Evolutionary conservation across 2,888 invertebrate genomes (phyloP).

Genomic region (Agriopis marginaria): DNA sequence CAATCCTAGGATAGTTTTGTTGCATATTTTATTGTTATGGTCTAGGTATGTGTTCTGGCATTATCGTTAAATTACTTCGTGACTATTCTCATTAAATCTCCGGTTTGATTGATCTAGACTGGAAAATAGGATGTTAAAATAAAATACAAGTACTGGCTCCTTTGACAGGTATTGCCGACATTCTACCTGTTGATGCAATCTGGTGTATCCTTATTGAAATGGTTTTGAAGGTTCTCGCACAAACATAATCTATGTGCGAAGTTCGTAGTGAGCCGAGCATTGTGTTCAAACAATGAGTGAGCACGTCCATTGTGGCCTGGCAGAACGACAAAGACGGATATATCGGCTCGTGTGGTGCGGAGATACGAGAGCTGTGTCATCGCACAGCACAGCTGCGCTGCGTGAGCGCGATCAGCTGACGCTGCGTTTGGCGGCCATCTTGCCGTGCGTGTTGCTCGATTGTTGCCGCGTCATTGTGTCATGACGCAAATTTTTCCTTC

Average conservation of each 20-base stretch:
- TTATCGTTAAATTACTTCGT: background rate
- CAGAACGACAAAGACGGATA: slow-evolving; percentile 75
- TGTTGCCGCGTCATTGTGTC: slow-evolving; percentile 79
- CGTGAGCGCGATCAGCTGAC: slow-evolving; percentile 85
- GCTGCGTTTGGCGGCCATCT: slow-evolving; percentile 77
- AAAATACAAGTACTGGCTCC: background rate
- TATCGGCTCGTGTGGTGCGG: slow-evolving; percentile 53
- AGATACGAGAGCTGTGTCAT: slow-evolving; percentile 50
- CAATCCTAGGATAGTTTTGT: slow-evolving; percentile 11
- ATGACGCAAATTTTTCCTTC: slow-evolving; percentile 77
- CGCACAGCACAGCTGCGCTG: slow-evolving; percentile 71
- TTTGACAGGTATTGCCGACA: background rate
- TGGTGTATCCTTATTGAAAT: slow-evolving; percentile 44
- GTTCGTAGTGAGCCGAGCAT: slow-evolving; percentile 54
- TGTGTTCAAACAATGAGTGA: slow-evolving; percentile 72
- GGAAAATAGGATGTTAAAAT: background rate
- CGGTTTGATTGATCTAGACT: background rate
- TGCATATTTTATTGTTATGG: slow-evolving; percentile 5
- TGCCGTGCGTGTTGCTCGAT: slow-evolving; percentile 73
- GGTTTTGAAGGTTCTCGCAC: slow-evolving; percentile 38
- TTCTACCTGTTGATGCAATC: slow-evolving; percentile 40
- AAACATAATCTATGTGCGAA: slow-evolving; percentile 49
- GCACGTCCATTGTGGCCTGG: slow-evolving; percentile 68
- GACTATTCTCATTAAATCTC: slow-evolving; percentile 1
- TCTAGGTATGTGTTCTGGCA: background rate